Conservation (phyloP, 1,140 invertebrate genomes). For the Parapsyche elsis region DNA sequence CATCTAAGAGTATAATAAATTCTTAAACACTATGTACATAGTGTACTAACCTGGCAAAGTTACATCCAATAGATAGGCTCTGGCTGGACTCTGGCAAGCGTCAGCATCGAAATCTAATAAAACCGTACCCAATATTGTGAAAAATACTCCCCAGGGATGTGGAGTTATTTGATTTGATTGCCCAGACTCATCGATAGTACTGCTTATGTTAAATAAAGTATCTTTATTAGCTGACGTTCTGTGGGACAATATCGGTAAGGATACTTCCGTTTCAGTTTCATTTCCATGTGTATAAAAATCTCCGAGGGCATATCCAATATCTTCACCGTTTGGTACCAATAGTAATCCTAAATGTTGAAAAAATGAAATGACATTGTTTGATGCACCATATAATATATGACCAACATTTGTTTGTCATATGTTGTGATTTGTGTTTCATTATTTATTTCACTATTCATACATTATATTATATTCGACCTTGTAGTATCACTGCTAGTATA, state of each 20-base stretch:
- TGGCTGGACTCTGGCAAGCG: conserved; percentile 92
- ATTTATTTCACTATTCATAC: too few relatives aligned
- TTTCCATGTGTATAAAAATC: conserved; percentile 69
- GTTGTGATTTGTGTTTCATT: background rate
- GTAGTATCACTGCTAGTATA: too few relatives aligned
- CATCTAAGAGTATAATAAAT: too few relatives aligned
- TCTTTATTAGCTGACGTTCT: conserved; percentile 61
- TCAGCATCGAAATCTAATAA: conserved; percentile 96
- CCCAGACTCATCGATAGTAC: background rate
- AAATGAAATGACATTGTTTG: background rate
- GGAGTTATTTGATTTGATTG: conserved; percentile 59
- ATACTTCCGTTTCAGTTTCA: conserved; percentile 57
- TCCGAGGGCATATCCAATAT: conserved; percentile 82
- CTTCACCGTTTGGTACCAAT: conserved; percentile 91
- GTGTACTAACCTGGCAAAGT: conserved; percentile 80
- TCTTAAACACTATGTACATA: background rate
- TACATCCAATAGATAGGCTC: conserved; percentile 93
- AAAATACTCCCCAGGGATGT: conserved; percentile 89
- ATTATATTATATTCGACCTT: too few relatives aligned
- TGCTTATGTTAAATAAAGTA: conserved; percentile 54
- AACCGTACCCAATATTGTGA: conserved; percentile 93
- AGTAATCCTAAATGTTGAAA: conserved; percentile 73
- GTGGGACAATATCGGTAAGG: conserved; percentile 61
- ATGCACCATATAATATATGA: background rate
- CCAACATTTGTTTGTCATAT: background rate